Evolutionary conservation across 1,140 invertebrate species (phyloP), one percentile per base, ranked within the genome.

Genomic region (Lasaia peninsularis): DNA sequence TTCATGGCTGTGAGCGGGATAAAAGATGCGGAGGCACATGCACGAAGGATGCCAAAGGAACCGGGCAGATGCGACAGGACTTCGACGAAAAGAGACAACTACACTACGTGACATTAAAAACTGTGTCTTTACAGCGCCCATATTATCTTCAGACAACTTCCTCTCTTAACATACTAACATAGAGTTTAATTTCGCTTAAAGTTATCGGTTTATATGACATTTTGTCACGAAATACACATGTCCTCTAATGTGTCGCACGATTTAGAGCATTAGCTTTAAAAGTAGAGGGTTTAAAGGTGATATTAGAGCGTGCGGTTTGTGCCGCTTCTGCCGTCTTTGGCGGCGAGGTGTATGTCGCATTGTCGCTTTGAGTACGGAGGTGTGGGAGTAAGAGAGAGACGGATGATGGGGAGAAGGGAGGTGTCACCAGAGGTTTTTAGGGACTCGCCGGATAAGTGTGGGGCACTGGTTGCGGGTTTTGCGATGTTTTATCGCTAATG

Each of bases 21-120:
- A 75, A 81, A 85, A 85, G 82, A 88, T 88, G 78, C 75, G 77
- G 78, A 78, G 80, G 77, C 69, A 79, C 80, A 77, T 80, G 74
- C 70, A 78, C 59, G 73, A 88, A 88, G 86, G 86, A 88, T 86
- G 77, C 79, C 77, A 81, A 88, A 86, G 85, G 82, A 88, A 73
- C 72, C 63, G 69, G 78, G 74, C 80, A 87, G 81, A 85, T 80
- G 85, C 80, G 80, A 86, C 83, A 88, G 86, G 86, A 88, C 80
- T 77, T 73, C 70, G 82, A 73, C 78, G 81, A 86, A 88, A 86
- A 88, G 86, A 88, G 86, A 88, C 78, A 80, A 86, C 86, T 80
- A 86, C 80, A 85, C 79, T 80, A 60, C 80, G 83, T 84, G 86
- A 88, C 86, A 86, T 85, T 86, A 84, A 82, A 86, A 88, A 88